Evolutionary conservation across 2,113 vertebrate genomes (phyloP).

Genomic region (Glareola pratincola): DNA sequence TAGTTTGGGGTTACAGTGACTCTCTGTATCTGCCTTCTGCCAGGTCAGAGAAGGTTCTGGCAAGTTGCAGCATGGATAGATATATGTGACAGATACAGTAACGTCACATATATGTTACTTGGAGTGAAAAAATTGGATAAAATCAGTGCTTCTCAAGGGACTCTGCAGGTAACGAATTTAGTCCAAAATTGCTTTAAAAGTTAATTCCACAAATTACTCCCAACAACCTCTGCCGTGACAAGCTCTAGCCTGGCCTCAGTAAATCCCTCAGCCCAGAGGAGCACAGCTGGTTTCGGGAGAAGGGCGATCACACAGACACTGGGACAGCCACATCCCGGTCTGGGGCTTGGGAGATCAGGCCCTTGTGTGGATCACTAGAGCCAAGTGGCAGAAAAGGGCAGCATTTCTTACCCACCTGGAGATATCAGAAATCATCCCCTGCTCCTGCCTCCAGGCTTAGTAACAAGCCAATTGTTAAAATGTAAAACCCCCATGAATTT

Average conservation of each 20-base stretch:
- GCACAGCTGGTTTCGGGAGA: not conserved
- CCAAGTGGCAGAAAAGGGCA: not conserved
- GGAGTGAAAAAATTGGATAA: not conserved
- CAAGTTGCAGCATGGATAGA: not conserved
- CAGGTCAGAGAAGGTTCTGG: not conserved
- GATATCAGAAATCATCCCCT: not conserved
- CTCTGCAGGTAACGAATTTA: not conserved
- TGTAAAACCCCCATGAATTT: not conserved
- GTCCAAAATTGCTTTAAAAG: not conserved
- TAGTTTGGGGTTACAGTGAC: not conserved
- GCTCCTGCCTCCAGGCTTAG: not conserved
- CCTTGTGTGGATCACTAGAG: not conserved
- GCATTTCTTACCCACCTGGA: not conserved
- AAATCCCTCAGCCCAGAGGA: not conserved
- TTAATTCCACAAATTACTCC: not conserved
- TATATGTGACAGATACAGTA: not conserved
- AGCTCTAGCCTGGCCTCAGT: not conserved
- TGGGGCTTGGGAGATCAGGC: not conserved
- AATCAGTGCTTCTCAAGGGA: not conserved
- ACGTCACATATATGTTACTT: not conserved
- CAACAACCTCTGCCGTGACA: not conserved
- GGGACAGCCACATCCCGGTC: not conserved
- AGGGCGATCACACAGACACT: rapidly evolving
- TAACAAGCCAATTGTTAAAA: not conserved
- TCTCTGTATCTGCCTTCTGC: not conserved